A percentile compares a stretch with the other conserved stretches of the same genome.
phyloP scores from a whole-genome alignment of 2,888 invertebrate species.

The Merodon equestris region DNA sequence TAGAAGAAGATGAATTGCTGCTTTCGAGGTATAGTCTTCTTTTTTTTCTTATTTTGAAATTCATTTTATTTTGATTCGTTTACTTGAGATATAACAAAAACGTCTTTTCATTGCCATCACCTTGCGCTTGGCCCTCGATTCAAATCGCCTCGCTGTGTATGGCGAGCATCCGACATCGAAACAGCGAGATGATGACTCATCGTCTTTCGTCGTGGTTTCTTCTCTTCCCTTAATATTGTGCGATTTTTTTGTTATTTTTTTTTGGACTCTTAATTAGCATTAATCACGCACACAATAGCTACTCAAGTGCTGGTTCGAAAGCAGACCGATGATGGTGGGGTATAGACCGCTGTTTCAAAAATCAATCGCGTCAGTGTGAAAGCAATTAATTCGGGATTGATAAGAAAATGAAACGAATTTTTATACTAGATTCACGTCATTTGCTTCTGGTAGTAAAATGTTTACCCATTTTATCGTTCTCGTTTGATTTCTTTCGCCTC shows the following conservation, averaged over 20 bases:
- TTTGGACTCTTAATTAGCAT: conserved; percentile 55
- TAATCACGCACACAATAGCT: conserved; percentile 40
- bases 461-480: conserved; percentile 7
- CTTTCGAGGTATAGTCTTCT: conserved; percentile 35
- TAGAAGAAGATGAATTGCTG: conserved; percentile 53
- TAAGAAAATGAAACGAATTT: too few relatives aligned
- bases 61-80: conserved; percentile 35
- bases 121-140: conserved; percentile 36
- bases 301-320: conserved; percentile 40
- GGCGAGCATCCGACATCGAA: conserved; percentile 24
- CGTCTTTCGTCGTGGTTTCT: conserved; percentile 14
- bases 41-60: conserved; percentile 55
- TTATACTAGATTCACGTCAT: too few relatives aligned
- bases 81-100: conserved; percentile 17
- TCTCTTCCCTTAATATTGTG: conserved; percentile 16
- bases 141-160: conserved; percentile 24
- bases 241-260: conserved; percentile 10
- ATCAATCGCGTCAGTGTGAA: too few relatives aligned
- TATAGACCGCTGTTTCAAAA: too few relatives aligned
- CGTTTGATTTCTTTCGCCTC: background rate
- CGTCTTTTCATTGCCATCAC: conserved; percentile 60
- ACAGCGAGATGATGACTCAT: conserved; percentile 35
- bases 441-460: conserved; percentile 6
- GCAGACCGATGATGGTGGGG: background rate
- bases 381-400: too few relatives aligned